Evolutionary conservation across 2,797 vertebrate genomes (phyloP), one percentile per base, ranked within the genome.

Genomic region (Staurois parvus): DNA sequence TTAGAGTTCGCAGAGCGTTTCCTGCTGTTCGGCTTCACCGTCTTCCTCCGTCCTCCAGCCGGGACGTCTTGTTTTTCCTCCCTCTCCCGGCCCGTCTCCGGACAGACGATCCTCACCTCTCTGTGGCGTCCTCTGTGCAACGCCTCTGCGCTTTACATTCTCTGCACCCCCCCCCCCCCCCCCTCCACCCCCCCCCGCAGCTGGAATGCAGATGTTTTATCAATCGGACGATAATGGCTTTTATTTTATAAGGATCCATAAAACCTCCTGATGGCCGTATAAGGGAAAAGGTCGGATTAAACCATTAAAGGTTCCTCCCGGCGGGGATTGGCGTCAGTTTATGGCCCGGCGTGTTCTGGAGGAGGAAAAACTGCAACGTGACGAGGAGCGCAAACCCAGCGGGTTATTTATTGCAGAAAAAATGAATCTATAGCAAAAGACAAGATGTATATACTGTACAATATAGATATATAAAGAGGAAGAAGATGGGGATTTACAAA

Each of bases 171-270:
- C 13, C 19, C 56, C 19, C 17, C 56, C 1, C 28, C 6, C 52
- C 21, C 59, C 26, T 19, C 74, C n/a, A n/a, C 4, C 4, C 32
- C 2, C 32, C 37, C 19, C 48, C 2, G 30, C 5, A 5, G 29
- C 4, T 8, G 56, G 62, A 37, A 13, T 32, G 30, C 32, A n/a
- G 21, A 15, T 67, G 34, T 42, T 66, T 66, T 67, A 66, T 78
- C 76, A 34, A 77, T 77, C 21, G 34, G 34, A 56, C 37, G 26
- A 78, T 42, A 45, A 67, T 42, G 62, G 11, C 76, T 66, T 78
- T 19, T 21, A 67, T 78, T 78, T 78, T 78, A 42, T 67, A 42
- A 37, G 76, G 34, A 42, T 26, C 40, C 62, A 45, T 78, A 29
- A 67, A 77, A 66, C 7, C 24, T 37, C 26, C 15, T 52, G 34